Evolutionary conservation across 2,888 invertebrate species (phyloP), one percentile per base, ranked within the genome.

Genomic region (Drosophila neoperkinsi): DNA sequence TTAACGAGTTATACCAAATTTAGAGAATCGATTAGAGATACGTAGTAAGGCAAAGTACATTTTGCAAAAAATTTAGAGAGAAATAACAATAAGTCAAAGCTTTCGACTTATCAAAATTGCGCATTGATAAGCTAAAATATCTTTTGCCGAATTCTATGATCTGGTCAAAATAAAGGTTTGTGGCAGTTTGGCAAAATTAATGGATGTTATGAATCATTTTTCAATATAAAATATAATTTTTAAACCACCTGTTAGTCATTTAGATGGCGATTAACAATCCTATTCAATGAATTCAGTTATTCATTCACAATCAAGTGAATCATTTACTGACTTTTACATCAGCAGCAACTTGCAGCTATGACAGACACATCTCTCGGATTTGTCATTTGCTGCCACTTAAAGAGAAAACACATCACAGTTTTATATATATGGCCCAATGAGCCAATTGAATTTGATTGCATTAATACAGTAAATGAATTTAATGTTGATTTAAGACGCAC

Each of bases 401-500:
- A 46, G 43, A 50, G 73, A 62, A 72, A 74, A 43, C 58, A 41
- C 38, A 50, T 9, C 34, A 57, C 33, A 18, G 3, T 43, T 46
- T 7, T 51, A 25, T 21, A 25, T 63, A 38, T 28, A 50, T 57
- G 58, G 38, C 43, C 31, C 7, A 52, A 33, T 55, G 50, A 55
- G 41, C 55, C 25, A 30, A 67, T 65, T 57, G 46, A 63, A 63
- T 51, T 58, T 18, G 21, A 65, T 55, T 77, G 65, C 50, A 61
- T 46, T 75, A 56, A 63, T 64, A 74, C 69, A 30, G 61, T 71
- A 77, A 80, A 80, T 73, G 80, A 71, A 85, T 80, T 85, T 74
- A 72, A 88, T 71, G 70, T 76, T 51, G 62, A 57, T n/a, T 13
- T 21, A 69, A 78, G 61, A 56, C 86, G 74, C 87, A 78, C 89